Percentiles rank a stretch among this genome's conserved stretches.
Evolutionary conservation across 2,113 vertebrate genomes (phyloP).

Genomic region (Oryzias javanicus): DNA sequence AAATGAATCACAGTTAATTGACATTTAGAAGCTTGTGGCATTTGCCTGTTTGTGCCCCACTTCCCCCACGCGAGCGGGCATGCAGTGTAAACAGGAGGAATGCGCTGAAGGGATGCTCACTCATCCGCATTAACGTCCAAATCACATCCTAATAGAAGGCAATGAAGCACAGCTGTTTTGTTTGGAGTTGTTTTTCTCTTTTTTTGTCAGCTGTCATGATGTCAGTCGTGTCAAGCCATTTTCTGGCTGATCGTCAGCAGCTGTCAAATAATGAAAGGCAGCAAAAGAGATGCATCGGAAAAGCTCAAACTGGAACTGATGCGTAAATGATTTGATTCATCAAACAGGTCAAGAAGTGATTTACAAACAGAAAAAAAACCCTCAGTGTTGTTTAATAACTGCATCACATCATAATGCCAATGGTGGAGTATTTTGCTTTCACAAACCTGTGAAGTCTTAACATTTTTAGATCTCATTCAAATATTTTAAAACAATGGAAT

Average conservation of each 20-base stretch:
- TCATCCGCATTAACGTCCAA: conserved; percentile 45
- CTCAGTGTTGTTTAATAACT: no score
- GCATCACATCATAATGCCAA: no score
- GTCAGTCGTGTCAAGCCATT: conserved; percentile 39
- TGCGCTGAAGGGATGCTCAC: conserved; percentile 40
- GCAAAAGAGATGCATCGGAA: not conserved
- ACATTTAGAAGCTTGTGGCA: conserved; percentile 69
- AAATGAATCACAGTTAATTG: conserved; percentile 67
- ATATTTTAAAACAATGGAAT: no score
- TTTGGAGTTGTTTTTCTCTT: conserved; percentile 8
- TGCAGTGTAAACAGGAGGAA: conserved; percentile 26
- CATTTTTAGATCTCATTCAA: no score
- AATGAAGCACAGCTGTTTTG: conserved; percentile 38
- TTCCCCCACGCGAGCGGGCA: conserved; percentile 15
- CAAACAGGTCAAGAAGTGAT: no score
- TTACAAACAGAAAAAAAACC: no score
- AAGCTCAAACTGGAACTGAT: not conserved
- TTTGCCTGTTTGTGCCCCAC: conserved; percentile 57
- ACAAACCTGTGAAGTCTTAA: no score
- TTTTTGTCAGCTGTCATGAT: conserved; percentile 14
- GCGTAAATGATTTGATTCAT: not conserved
- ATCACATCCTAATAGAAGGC: conserved; percentile 26
- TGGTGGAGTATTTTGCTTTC: no score
- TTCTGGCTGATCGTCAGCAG: conserved; percentile 32
- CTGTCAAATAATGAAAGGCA: conserved; percentile 17